Evolutionary conservation across 2,113 vertebrate genomes (phyloP), one percentile per base, ranked within the genome.

Genomic region (Ophiodon elongatus): DNA sequence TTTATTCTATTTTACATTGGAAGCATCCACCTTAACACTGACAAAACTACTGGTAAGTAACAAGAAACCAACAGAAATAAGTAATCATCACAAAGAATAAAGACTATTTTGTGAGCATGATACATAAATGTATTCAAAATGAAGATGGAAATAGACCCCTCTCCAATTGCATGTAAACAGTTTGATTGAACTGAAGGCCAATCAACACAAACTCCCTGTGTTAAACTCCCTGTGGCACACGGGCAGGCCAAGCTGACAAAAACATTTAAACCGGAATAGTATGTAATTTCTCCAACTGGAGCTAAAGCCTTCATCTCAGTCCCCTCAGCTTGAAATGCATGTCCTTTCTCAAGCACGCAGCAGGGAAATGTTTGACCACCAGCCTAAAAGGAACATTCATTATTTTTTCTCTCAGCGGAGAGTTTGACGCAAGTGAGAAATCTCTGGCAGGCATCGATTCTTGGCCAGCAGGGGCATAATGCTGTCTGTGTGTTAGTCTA

Each of bases 111-210:
- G 5, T n/a, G n/a, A n/a, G n/a, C n/a, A n/a, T n/a, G n/a, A n/a
- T n/a, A n/a, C n/a, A n/a, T n/a, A n/a, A 37, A 39, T 4, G n/a
- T 11, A 29, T 33, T 35, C 39, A 37, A 54, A 67, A 60, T 67
- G 2, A 37, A 10, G 25, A 35, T 50, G 23, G 60, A 27, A 43
- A 64, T 4, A n/a, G 13, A 35, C 23, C 23, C 27, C 33, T 66
- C 9, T 29, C 13, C 25, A 25, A 7, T 50, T 45, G 47, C 13
- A 72, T 37, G 59, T 35, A 56, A 70, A 47, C 73, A 57, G n/a
- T 19, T 45, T 66, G 60, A 72, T 70, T 83, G 37, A 39, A 25
- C n/a, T 50, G 10, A 39, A 67, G 66, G 59, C 56, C 17, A n/a
- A 41, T 69, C 43, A 31, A 31, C 6, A 23, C 37, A 31, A n/a